Base-by-base conservation (phyloP, 2,797 vertebrate species). In the Antrozous pallidus region DNA sequence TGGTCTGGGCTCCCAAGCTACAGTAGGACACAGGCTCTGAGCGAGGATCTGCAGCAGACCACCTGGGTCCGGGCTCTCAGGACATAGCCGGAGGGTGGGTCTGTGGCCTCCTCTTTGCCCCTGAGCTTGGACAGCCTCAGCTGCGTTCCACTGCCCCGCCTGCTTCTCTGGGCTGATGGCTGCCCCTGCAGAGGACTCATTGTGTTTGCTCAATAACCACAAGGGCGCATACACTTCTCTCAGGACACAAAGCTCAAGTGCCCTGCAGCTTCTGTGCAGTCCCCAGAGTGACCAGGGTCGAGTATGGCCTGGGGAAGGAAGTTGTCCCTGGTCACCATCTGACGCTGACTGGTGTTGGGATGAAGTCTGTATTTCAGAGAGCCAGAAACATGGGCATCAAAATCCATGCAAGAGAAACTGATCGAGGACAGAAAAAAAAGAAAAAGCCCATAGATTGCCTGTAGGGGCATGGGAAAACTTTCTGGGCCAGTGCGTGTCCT, bases 271-370 rank as follows among this genome's bases (percentile, higher is more conserved):
- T 22, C 77, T 40, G 51, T 58, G 9, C 14, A 4, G 54, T 17
- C 61, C n/a, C 33, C 58, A 36, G n/a, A 8, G 45, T 26, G 63
- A 33, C 36, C 9, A 6, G 4, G 38, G 40, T 54, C 9, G 10
- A 47, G 20, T 28, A 2, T 54, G 61, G 28, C n/a, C 26, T 67
- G 74, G 47, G 47, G 40, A 16, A 51, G 45, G 73, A 13, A 40
- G 36, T 36, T 0, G 1, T 20, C 51, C 49, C 40, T 3, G 16
- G 33, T 31, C 36, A 3, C 51, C 28, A 6, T 47, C 13, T 14
- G 12, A 33, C 0, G 2, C 11, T 71, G 12, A 17, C 16, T 4
- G 74, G 12, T 10, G 28, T 36, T 2, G 0, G 2, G 45, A 31
- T 28, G 49, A 47, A 3, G 40, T 33, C 4, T 49, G 42, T 22